A percentile compares a stretch with the other conserved stretches of the same genome.
phyloP scores from a whole-genome alignment of 1,140 invertebrate genomes.

The Brachionus paranguensis region DNA sequence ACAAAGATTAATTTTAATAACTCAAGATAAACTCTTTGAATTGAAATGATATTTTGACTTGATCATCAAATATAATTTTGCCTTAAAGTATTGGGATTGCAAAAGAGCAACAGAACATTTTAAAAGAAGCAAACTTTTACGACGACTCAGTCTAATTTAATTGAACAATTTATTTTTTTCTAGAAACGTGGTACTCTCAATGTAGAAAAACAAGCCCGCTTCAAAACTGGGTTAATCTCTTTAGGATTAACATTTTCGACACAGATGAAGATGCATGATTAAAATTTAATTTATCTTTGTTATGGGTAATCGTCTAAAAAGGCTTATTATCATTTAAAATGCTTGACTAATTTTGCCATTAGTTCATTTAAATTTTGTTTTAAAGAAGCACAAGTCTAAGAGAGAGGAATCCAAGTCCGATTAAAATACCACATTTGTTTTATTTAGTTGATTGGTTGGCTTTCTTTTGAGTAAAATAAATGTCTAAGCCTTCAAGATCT shows the following conservation, averaged over 20 bases:
- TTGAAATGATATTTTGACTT: too few relatives aligned
- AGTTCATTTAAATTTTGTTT: not conserved
- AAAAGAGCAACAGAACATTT: too few relatives aligned
- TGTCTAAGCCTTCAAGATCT: too few relatives aligned
- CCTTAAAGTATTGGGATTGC: too few relatives aligned
- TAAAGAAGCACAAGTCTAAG: not conserved
- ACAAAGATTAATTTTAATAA: too few relatives aligned
- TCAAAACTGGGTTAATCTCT: slow-evolving; percentile 22
- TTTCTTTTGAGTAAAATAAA: not conserved
- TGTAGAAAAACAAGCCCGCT: not conserved
- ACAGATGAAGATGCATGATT: not conserved
- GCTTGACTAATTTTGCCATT: slow-evolving; percentile 2
- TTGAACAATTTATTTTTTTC: not conserved
- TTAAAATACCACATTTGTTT: not conserved
- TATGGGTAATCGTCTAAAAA: not conserved
- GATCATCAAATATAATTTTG: too few relatives aligned
- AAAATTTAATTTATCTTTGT: slow-evolving; percentile 16
- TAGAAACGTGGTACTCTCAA: not conserved
- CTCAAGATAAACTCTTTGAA: too few relatives aligned
- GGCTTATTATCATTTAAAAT: not conserved
- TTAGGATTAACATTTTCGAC: slow-evolving; percentile 21
- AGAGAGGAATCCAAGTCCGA: not conserved
- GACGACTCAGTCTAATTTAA: too few relatives aligned
- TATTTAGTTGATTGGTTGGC: not conserved
- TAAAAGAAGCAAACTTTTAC: too few relatives aligned